Percentiles rank a stretch among this genome's conserved stretches.
These are phyloP conservation scores for Netelia melanura DNA, from an alignment of 2,888 invertebrate species.

Conservation along the genomic window DNA sequence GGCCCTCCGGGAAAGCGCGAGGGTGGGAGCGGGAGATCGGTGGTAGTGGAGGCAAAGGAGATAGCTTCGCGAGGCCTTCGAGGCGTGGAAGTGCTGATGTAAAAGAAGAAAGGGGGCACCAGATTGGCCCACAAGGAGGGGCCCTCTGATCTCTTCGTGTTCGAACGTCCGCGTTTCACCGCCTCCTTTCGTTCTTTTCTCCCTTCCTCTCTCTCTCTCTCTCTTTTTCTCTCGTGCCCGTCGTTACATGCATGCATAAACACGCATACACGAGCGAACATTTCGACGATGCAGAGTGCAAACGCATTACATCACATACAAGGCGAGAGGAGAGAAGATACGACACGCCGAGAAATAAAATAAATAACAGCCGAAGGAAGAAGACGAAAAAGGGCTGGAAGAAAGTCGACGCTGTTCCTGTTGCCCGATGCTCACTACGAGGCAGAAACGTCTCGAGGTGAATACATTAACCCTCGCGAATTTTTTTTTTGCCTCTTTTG, in stretches of 20 bases:
- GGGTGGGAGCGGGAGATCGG: conserved; percentile 45
- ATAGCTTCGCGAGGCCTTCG: conserved; percentile 44
- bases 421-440: conserved; percentile 2
- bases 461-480: conserved; percentile 23
- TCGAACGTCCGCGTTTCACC: conserved; percentile 52
- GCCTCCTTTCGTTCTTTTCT: conserved; percentile 30
- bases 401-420: conserved; percentile 47
- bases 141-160: conserved; percentile 46
- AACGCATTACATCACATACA: conserved; percentile 42
- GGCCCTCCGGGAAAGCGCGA: conserved; percentile 71
- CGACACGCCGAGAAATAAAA: conserved; percentile 31
- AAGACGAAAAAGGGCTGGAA: conserved; percentile 27
- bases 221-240: neutral
- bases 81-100: conserved; percentile 58
- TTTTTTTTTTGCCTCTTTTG: neutral
- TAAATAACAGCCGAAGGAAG: conserved; percentile 13
- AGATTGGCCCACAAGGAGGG: conserved; percentile 43
- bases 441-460: neutral
- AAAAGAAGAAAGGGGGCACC: conserved; percentile 44
- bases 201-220: conserved; percentile 17
- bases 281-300: conserved; percentile 25
- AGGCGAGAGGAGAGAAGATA: conserved; percentile 22
- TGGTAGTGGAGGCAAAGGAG: conserved; percentile 22
- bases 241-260: conserved; percentile 26
- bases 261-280: neutral